Conservation (phyloP, 2,888 invertebrate species). For the Drosophila affinis region DNA sequence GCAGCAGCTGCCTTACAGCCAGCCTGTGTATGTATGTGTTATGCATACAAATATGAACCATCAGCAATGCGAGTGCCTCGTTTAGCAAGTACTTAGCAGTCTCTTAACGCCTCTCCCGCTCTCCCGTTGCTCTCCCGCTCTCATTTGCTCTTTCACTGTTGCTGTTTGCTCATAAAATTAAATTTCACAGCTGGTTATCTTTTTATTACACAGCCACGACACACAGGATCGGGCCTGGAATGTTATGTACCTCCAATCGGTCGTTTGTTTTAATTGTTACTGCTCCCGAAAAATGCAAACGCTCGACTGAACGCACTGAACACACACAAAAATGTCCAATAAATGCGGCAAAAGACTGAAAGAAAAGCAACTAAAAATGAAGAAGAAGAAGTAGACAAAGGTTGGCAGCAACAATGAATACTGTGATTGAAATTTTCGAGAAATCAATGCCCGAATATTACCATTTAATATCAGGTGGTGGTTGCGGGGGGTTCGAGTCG, state of each 20-base stretch:
- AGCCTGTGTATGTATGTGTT: not conserved
- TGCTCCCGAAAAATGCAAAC: conserved; percentile 52
- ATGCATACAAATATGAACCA: not conserved
- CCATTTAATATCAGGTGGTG: conserved; percentile 39
- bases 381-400: not conserved
- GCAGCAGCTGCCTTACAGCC: not conserved
- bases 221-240: conserved; percentile 3
- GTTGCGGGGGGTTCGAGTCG: not conserved
- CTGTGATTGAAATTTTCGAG: conserved; percentile 61
- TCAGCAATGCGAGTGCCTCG: not conserved
- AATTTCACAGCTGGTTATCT: conserved; percentile 66
- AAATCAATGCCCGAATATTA: conserved; percentile 63
- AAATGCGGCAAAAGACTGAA: conserved; percentile 8
- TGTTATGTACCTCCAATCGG: conserved; percentile 46
- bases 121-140: not conserved
- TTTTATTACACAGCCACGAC: conserved; percentile 49
- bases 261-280: conserved; percentile 76
- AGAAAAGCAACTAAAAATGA: conserved; percentile 5
- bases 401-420: conserved; percentile 21
- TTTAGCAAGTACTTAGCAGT: not conserved
- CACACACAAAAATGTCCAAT: conserved; percentile 9
- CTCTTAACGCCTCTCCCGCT: not conserved
- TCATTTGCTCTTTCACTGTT: conserved; percentile 20
- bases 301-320: conserved; percentile 46
- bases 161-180: conserved; percentile 63